Evolutionary conservation across 2,888 invertebrate species (phyloP), one percentile per base, ranked within the genome.

Genomic region (Rhamnusium bicolor): DNA sequence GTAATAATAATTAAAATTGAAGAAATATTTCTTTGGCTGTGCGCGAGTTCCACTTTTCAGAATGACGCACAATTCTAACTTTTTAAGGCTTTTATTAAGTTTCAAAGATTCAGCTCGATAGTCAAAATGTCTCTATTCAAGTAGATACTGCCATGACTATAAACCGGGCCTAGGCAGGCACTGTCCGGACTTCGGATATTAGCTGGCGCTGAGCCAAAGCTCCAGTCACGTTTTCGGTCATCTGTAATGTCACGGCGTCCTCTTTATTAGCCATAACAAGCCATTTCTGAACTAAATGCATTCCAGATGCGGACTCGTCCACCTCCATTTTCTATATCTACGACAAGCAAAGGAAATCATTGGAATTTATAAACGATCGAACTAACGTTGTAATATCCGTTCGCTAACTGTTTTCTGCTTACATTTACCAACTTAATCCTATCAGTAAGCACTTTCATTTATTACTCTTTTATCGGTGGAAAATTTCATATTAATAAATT

Each of bases 241-340:
- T 84, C 84, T 80, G 83, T 81, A 82, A 85, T 81, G 84, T 84
- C 84, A 80, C 81, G 77, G 76, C 80, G 82, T 82, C 81, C 84
- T 82, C 84, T 85, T 84, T 85, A 85, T 85, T 85, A 84, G 84
- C 84, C 82, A 84, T 85, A 85, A 85, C 85, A 83, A 84, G 83
- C 81, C 78, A 77, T 83, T 81, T 70, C 78, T 73, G 79, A 80
- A 81, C 82, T 82, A 80, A 83, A 84, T 82, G 84, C 83, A 84
- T 83, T 82, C 82, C 83, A 82, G 82, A 83, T 81, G 83, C 79
- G 82, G 73, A 73, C 75, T 54, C 68, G 75, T 69, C 70, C 69
- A 66, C 53, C 40, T 71, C 77, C 75, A 72, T 77, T 80, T 79
- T 77, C 80, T 73, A 78, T 81, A 80, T 77, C 78, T 74, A 73